Percentiles rank a stretch among this genome's conserved stretches.
Conservation (phyloP, 30 jellyfish, hydroid and myxozoan species). For the Cassiopea andromeda region DNA sequence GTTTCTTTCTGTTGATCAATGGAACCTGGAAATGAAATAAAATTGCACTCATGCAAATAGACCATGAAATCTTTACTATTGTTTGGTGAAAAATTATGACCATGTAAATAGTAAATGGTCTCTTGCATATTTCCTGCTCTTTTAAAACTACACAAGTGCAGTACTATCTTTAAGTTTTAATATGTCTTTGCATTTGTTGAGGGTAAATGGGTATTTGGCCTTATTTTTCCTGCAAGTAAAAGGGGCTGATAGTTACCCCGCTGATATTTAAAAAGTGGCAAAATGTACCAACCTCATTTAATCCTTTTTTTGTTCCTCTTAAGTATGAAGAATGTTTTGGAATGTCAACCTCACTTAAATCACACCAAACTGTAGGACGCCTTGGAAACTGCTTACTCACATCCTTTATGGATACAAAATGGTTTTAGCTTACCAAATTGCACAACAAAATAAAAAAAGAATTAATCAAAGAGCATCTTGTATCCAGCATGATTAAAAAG, state of each 20-base stretch:
- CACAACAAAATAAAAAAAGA: not conserved
- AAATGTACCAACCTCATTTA: conserved; percentile 28
- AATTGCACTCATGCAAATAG: too few species aligned
- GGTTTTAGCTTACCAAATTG: not conserved
- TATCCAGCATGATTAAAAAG: too few species aligned
- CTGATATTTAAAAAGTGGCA: not conserved
- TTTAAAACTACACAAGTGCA: too few species aligned
- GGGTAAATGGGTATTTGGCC: too few species aligned
- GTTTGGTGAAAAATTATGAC: too few species aligned
- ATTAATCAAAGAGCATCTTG: not conserved
- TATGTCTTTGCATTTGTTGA: too few species aligned
- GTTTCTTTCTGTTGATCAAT: conserved; percentile 21
- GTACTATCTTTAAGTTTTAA: too few species aligned
- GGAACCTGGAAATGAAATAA: conserved; percentile 37
- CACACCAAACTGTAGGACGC: conserved; percentile 58
- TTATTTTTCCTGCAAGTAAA: too few species aligned
- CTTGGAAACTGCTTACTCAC: conserved; percentile 43
- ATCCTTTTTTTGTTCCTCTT: conserved; percentile 47
- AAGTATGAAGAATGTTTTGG: conserved; percentile 51
- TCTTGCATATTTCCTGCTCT: too few species aligned
- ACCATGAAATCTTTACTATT: too few species aligned
- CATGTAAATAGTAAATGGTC: too few species aligned
- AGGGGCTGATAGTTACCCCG: too few species aligned
- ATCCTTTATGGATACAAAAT: not conserved
- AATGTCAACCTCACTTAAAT: conserved; percentile 22